Evolutionary conservation across 2,113 vertebrate genomes (phyloP).

Genomic region (Panurus biarmicus): DNA sequence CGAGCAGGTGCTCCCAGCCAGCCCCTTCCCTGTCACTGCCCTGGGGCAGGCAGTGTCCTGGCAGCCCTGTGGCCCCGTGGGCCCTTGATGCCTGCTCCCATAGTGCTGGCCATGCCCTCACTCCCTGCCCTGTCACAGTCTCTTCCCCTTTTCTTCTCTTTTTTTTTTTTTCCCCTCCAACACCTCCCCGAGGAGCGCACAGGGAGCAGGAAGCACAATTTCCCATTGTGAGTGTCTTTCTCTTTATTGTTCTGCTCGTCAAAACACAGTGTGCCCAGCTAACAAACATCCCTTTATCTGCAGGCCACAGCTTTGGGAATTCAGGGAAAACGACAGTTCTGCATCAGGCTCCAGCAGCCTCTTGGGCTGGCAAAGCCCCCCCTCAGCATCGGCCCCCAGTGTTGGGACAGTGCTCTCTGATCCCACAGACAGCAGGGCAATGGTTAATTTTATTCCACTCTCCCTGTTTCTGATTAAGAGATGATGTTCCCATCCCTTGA

Average conservation of each 20-base stretch:
- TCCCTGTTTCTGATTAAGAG: fast-evolving
- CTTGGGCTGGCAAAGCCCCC: background rate
- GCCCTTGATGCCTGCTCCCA: background rate
- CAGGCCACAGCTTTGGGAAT: background rate
- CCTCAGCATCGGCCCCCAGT: fast-evolving
- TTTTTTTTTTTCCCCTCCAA: background rate
- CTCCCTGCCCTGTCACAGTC: background rate
- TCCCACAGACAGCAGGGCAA: fast-evolving
- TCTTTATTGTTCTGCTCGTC: constrained; percentile 68
- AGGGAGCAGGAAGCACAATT: constrained; percentile 71
- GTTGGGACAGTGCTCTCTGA: fast-evolving
- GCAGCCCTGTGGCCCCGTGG: fast-evolving
- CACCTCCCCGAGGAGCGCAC: constrained; percentile 42
- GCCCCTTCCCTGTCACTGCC: background rate
- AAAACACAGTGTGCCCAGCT: constrained; percentile 22
- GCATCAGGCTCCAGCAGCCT: background rate
- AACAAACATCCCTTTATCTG: constrained; percentile 59
- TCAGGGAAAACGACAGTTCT: background rate
- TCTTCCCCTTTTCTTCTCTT: constrained; percentile 19
- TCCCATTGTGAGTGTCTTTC: constrained; percentile 71
- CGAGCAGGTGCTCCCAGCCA: background rate
- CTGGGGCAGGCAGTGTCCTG: fast-evolving
- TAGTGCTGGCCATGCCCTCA: background rate
- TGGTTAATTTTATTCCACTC: background rate
- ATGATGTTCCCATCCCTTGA: background rate